These are phyloP conservation scores for Pollenia griseotomentosa DNA, from an alignment of 2,888 invertebrate species.

Conservation along the genomic window DNA sequence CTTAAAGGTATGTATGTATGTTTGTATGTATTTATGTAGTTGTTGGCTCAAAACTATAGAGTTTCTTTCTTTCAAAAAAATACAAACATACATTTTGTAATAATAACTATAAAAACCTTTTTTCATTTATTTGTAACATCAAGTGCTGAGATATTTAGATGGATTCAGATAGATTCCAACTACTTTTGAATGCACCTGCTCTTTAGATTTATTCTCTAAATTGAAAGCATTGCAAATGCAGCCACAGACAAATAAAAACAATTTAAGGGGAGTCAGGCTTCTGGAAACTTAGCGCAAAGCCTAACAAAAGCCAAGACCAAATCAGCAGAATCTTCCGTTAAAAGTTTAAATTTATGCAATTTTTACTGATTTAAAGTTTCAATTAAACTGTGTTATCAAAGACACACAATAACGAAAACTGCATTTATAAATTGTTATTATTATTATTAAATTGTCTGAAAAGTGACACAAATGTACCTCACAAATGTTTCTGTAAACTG, in stretches of 20 bases:
- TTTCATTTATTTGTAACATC: constrained; percentile 65
- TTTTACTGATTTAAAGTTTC: constrained; percentile 34
- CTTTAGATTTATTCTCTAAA: constrained; percentile 56
- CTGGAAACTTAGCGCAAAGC: constrained; percentile 4
- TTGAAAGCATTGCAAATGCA: constrained; percentile 30
- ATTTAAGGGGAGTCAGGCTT: neutral
- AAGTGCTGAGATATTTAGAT: constrained; percentile 58
- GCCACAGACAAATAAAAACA: neutral
- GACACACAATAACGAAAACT: constrained; percentile 9
- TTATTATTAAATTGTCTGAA: neutral
- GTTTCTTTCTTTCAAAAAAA: constrained; percentile 7
- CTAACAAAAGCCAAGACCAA: constrained; percentile 23
- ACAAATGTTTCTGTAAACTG: neutral
- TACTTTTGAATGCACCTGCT: constrained; percentile 70
- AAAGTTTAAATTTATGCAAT: constrained; percentile 47
- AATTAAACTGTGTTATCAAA: constrained; percentile 10
- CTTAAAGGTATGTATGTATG: neutral
- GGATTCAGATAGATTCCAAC: constrained; percentile 31
- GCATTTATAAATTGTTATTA: constrained; percentile 8
- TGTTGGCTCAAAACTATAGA: constrained; percentile 34
- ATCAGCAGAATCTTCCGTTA: constrained; percentile 24
- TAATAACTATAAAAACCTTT: constrained; percentile 63
- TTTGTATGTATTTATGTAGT: neutral
- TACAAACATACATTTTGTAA: constrained; percentile 50
- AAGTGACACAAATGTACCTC: neutral